Evolutionary conservation across 2,113 vertebrate species (phyloP).

Genomic region (Polyodon spathula): DNA sequence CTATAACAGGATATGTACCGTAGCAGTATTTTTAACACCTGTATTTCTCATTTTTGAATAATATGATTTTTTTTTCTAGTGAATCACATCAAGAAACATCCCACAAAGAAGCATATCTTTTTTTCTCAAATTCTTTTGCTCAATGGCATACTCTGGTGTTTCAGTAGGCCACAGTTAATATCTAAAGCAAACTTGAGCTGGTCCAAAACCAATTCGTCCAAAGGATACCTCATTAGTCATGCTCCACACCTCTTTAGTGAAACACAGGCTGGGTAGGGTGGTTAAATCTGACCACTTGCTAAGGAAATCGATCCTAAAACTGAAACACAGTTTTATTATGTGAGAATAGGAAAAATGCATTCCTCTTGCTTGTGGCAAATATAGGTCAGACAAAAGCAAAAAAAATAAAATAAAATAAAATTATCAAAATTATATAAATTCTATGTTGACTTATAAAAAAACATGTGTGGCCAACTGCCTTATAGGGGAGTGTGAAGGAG

Average conservation of each 20-base stretch:
- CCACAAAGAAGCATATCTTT: neutral
- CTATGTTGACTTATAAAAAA: too few relatives aligned
- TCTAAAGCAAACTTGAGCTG: slow-evolving; percentile 10
- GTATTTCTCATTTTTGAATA: too few relatives aligned
- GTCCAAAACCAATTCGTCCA: slow-evolving; percentile 2
- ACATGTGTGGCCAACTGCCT: too few relatives aligned
- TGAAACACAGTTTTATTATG: neutral
- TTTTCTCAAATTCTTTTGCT: neutral
- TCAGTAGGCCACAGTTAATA: neutral
- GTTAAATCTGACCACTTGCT: neutral
- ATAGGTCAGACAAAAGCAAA: too few relatives aligned
- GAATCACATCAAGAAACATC: too few relatives aligned
- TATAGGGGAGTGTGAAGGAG: too few relatives aligned
- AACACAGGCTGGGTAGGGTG: neutral
- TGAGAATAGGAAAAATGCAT: slow-evolving; percentile 3
- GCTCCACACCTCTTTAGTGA: neutral
- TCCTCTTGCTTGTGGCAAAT: neutral
- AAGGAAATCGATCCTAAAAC: neutral
- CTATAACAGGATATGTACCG: too few relatives aligned
- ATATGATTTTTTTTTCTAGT: too few relatives aligned
- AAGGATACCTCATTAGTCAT: neutral
- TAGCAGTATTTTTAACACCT: too few relatives aligned
- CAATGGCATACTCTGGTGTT: neutral
- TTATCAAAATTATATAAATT: too few relatives aligned
- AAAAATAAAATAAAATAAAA: too few relatives aligned